These are phyloP conservation scores for Netelia inedita DNA, from an alignment of 2,888 invertebrate species.

Conservation along the genomic window DNA sequence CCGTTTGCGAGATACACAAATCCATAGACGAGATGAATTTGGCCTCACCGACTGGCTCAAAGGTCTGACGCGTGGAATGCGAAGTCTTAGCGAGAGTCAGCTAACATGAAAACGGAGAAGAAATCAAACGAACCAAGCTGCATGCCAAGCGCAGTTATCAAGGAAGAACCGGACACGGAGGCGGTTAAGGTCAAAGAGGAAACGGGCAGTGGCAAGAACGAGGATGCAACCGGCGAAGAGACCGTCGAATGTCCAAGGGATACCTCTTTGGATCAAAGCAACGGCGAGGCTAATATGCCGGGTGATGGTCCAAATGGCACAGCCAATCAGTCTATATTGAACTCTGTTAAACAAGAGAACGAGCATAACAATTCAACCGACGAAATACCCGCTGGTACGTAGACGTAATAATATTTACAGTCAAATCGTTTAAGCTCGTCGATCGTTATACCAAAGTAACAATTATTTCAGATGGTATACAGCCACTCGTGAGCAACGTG, in stretches of 20 bases:
- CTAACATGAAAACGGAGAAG: slow-evolving; percentile 84
- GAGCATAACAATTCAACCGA: slow-evolving; percentile 80
- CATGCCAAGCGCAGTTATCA: slow-evolving; percentile 81
- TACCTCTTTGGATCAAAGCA: slow-evolving; percentile 77
- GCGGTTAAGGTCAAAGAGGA: slow-evolving; percentile 84
- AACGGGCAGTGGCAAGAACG: slow-evolving; percentile 77
- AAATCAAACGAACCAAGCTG: slow-evolving; percentile 83
- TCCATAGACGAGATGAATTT: not conserved
- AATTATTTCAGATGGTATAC: slow-evolving; percentile 88
- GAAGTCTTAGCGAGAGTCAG: slow-evolving; percentile 54
- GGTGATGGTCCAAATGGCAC: slow-evolving; percentile 79
- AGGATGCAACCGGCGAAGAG: slow-evolving; percentile 81
- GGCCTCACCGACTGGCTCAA: slow-evolving; percentile 1
- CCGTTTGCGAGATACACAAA: no score
- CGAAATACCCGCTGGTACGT: slow-evolving; percentile 78
- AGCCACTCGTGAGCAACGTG: slow-evolving; percentile 92
- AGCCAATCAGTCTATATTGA: slow-evolving; percentile 77
- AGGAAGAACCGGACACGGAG: slow-evolving; percentile 83
- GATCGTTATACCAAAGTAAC: slow-evolving; percentile 54
- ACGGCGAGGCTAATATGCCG: slow-evolving; percentile 77
- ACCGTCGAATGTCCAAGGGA: slow-evolving; percentile 81
- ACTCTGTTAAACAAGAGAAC: slow-evolving; percentile 81
- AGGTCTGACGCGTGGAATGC: slow-evolving; percentile 55
- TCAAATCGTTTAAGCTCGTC: slow-evolving; percentile 1
- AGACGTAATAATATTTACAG: not conserved